phyloP scores from a whole-genome alignment of 2,797 vertebrate species.

The Parotocinclus haroldoi region DNA sequence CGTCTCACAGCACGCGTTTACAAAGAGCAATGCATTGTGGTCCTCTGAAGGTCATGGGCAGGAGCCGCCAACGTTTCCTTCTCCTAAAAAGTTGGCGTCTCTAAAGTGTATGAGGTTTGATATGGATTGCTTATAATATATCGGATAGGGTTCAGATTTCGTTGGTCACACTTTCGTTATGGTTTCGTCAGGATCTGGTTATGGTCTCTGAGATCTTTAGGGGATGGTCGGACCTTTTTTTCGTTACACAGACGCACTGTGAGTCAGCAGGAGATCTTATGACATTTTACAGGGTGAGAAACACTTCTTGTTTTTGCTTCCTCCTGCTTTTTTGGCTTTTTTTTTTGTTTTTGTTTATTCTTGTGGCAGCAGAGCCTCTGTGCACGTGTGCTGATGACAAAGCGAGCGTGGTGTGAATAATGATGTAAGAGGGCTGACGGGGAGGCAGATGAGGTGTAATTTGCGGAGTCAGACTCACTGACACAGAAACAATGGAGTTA shows the following conservation, averaged over 20 bases:
- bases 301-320: background rate
- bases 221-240: background rate
- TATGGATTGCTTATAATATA: too few species aligned
- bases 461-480: conserved; percentile 44
- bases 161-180: too few species aligned
- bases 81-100: too few species aligned
- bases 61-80: too few species aligned
- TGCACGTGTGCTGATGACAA: background rate
- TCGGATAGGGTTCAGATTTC: too few species aligned
- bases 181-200: background rate
- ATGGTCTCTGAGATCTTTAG: background rate
- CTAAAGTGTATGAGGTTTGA: too few species aligned
- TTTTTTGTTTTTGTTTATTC: background rate
- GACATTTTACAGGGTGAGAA: background rate
- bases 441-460: conserved; percentile 39
- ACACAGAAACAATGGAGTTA: conserved; percentile 48
- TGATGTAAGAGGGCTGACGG: conserved; percentile 46
- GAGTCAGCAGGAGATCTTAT: background rate
- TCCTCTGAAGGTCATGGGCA: too few species aligned
- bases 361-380: background rate
- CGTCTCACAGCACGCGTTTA: too few species aligned
- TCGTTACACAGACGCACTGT: background rate
- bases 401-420: conserved; percentile 12
- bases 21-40: too few species aligned
- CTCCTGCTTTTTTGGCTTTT: too few species aligned